phyloP scores from a whole-genome alignment of 2,113 vertebrate genomes.

The Channa maculata region DNA sequence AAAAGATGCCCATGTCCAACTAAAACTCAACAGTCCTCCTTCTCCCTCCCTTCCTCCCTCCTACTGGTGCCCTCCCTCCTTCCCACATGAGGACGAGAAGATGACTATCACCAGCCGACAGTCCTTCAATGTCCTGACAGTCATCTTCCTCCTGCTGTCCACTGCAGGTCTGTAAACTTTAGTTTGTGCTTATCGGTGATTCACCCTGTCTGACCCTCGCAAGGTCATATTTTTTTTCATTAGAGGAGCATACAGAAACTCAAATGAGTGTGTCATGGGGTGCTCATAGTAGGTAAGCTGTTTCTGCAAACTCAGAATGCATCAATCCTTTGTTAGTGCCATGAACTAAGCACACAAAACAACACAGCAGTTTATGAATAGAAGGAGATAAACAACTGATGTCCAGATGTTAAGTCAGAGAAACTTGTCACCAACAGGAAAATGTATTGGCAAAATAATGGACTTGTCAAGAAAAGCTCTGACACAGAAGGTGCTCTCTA shows the following conservation, averaged over 20 bases:
- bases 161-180: slow-evolving; percentile 88
- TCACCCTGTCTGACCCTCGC: slow-evolving; percentile 16
- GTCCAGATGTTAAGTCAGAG: slow-evolving; percentile 34
- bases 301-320: slow-evolving; percentile 1
- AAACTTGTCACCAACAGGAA: slow-evolving; percentile 28
- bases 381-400: slow-evolving; percentile 32
- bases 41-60: slow-evolving; percentile 38
- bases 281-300: not conserved
- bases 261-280: not conserved
- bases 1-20: slow-evolving; percentile 75
- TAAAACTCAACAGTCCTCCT: slow-evolving; percentile 63
- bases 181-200: slow-evolving; percentile 17
- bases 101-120: slow-evolving; percentile 95
- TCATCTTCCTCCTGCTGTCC: slow-evolving; percentile 89
- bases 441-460: slow-evolving; percentile 32
- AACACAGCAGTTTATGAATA: slow-evolving; percentile 2
- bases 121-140: slow-evolving; percentile 90
- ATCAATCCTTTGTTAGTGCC: slow-evolving; percentile 4
- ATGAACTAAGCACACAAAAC: slow-evolving; percentile 28
- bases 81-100: slow-evolving; percentile 89
- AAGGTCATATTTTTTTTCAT: not conserved
- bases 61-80: slow-evolving; percentile 64
- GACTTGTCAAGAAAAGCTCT: slow-evolving; percentile 33
- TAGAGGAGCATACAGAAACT: slow-evolving; percentile 1
- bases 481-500: slow-evolving; percentile 24